Evolutionary conservation across 2,888 invertebrate genomes (phyloP).

Genomic region (Drosophila hamatofila): DNA sequence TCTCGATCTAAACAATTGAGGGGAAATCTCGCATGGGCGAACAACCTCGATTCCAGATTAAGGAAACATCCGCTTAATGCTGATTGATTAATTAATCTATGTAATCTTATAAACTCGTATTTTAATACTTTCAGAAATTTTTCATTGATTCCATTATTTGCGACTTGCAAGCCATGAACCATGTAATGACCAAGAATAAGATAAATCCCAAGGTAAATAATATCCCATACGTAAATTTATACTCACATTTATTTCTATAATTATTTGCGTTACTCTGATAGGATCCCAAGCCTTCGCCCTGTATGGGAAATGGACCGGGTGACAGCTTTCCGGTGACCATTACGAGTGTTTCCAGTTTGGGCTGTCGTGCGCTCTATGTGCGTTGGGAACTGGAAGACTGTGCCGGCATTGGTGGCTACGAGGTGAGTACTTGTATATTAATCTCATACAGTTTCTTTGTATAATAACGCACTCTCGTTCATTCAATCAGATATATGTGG

Average conservation of each 20-base stretch:
- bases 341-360: conserved; percentile 73
- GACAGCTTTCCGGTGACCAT: conserved; percentile 81
- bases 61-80: not conserved
- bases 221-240: not conserved
- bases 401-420: conserved; percentile 81
- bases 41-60: not conserved
- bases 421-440: conserved; percentile 60
- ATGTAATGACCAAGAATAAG: conserved; percentile 64
- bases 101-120: no score
- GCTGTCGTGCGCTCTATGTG: conserved; percentile 77
- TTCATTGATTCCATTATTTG: conserved; percentile 81
- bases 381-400: conserved; percentile 81
- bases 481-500: conserved; percentile 79
- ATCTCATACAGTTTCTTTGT: no score
- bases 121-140: conserved; percentile 65
- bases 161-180: conserved; percentile 80
- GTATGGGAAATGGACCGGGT: conserved; percentile 31
- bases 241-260: not conserved
- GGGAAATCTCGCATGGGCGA: not conserved
- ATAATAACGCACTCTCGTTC: not conserved
- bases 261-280: conserved; percentile 4
- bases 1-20: not conserved
- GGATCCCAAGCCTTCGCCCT: conserved; percentile 28
- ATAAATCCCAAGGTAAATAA: conserved; percentile 58
- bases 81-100: not conserved